Conservation (phyloP, 2,113 vertebrate genomes). For the Bos taurus region DNA sequence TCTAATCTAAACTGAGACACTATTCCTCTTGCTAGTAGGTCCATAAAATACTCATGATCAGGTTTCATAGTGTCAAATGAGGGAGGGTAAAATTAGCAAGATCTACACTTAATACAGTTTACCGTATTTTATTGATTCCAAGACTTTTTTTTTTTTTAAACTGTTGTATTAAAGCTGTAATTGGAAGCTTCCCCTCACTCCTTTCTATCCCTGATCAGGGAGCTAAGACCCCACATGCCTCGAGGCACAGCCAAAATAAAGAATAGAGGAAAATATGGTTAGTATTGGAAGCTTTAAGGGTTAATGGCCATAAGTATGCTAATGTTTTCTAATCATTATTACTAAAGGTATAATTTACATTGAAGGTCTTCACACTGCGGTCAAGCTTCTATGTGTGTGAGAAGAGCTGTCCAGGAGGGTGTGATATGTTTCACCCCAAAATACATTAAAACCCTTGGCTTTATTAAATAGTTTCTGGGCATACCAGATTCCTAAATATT, state of each 20-base stretch:
- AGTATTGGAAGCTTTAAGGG: background rate
- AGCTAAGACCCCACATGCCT: background rate
- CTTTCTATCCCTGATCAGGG: background rate
- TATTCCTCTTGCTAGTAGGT: background rate
- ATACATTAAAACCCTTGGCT: background rate
- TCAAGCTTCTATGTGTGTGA: background rate
- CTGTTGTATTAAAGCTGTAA: slow-evolving; percentile 2
- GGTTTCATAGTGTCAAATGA: slow-evolving; percentile 6
- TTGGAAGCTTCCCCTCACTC: background rate
- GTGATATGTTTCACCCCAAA: background rate
- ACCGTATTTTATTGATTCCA: background rate
- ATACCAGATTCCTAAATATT: background rate
- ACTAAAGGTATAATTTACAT: background rate
- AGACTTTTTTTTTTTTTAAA: background rate
- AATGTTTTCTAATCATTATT: background rate
- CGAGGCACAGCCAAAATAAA: background rate
- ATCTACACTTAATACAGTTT: background rate
- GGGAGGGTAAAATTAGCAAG: background rate
- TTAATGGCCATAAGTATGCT: background rate
- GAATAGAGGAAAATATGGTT: background rate
- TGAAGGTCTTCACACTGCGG: background rate
- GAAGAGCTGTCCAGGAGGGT: background rate
- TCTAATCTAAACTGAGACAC: background rate
- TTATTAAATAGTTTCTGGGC: background rate
- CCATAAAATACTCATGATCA: background rate